These are phyloP conservation scores for Drosophila nr. perissopoda DNA, from an alignment of 2,888 invertebrate genomes.

Conservation along the genomic window DNA sequence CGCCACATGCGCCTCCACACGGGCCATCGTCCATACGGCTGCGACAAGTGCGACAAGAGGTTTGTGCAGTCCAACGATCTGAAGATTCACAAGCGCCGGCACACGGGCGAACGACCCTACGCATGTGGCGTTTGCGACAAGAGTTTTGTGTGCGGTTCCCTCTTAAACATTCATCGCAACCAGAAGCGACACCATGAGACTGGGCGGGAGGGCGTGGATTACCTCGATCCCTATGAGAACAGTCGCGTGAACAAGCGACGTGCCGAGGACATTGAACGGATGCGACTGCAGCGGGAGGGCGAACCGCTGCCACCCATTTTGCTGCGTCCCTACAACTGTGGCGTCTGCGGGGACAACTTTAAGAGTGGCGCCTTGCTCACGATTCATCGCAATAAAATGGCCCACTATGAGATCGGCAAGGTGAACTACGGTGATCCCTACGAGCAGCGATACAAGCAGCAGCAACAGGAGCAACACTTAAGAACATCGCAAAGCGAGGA, in stretches of 20 bases:
- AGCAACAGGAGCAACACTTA: constrained; percentile 27
- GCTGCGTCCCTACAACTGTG: constrained; percentile 52
- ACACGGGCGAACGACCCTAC: constrained; percentile 89
- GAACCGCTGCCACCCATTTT: constrained; percentile 1
- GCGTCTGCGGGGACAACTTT: constrained; percentile 53
- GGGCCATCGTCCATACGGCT: constrained; percentile 87
- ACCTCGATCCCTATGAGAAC: constrained; percentile 73
- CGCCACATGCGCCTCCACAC: constrained; percentile 87
- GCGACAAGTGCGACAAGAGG: constrained; percentile 84
- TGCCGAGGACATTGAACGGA: constrained; percentile 58
- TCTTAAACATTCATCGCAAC: constrained; percentile 88
- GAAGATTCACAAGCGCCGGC: constrained; percentile 89
- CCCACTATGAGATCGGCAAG: constrained; percentile 56
- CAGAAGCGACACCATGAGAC: constrained; percentile 86
- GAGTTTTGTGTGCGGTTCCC: constrained; percentile 89
- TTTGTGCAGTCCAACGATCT: constrained; percentile 91
- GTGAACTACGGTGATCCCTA: constrained; percentile 60
- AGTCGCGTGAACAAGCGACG: constrained; percentile 72
- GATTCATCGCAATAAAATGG: constrained; percentile 66
- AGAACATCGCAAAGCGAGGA: constrained; percentile 13
- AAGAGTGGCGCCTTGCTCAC: constrained; percentile 64
- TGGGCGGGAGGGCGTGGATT: constrained; percentile 8
- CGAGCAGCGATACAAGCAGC: constrained; percentile 41
- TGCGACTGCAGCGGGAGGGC: constrained; percentile 41
- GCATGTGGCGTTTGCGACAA: constrained; percentile 89